These are phyloP conservation scores for Caiman crocodilus DNA, from an alignment of 2,797 vertebrate genomes.

Conservation along the genomic window DNA sequence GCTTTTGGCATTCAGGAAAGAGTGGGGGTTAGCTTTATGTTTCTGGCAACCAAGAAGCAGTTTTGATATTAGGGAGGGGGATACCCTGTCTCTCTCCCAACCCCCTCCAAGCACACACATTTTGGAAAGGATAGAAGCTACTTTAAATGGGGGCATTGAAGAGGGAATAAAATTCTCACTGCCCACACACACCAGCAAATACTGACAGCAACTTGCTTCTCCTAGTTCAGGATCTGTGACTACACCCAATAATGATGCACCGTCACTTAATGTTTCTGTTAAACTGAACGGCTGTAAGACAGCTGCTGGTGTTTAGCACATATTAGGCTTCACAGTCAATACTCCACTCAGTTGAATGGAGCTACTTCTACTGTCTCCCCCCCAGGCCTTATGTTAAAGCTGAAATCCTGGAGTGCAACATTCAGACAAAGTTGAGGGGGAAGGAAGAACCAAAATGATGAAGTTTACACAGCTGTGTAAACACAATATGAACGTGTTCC, in stretches of 20 bases:
- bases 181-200: not conserved
- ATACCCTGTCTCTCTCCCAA: conserved; percentile 41
- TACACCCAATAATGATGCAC: not conserved
- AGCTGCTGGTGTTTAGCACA: not conserved
- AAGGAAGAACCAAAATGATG: not conserved
- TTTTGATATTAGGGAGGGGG: conserved; percentile 60
- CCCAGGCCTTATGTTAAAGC: not conserved
- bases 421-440: not conserved
- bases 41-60: conserved; percentile 70
- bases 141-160: not conserved
- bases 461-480: not conserved
- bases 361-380: not conserved
- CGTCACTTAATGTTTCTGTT: not conserved
- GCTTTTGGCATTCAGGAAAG: conserved; percentile 65
- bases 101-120: not conserved
- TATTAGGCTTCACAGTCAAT: not conserved
- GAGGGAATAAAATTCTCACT: not conserved
- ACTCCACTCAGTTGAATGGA: not conserved
- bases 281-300: not conserved
- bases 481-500: not conserved
- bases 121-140: conserved; percentile 25
- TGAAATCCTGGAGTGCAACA: not conserved
- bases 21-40: conserved; percentile 71
- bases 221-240: not conserved
- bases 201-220: not conserved